Base-by-base conservation (phyloP, 2,797 vertebrate species). In the Coreius guichenoti region DNA sequence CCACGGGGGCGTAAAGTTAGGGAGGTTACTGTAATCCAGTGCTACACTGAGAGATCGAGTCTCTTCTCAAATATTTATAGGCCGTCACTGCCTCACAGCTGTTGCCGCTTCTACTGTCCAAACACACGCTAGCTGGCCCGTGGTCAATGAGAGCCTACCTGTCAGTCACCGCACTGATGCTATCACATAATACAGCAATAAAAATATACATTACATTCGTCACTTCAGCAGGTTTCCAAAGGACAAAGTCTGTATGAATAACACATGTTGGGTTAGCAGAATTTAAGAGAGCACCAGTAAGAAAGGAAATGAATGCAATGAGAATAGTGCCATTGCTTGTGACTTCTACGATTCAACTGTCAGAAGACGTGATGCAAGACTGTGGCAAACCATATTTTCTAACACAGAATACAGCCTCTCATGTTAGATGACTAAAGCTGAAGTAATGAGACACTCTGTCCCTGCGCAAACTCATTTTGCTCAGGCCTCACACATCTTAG, bases 51-150 rank as follows among this genome's bases (percentile, higher is more conserved):
- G 92, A 92, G 94, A 95, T 95, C 94, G 91, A 93, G 94, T 96
- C 94, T 92, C 94, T 93, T 91, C 93, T 96, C 90, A 96, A 96
- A 95, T 95, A 96, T 96, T 96, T 91, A 96, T 93, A 89, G 93
- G 90, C 89, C 84, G 86, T 91, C 91, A 91, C 92, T 91, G 92
- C 91, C 93, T 92, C 92, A 92, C 92, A 94, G 93, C 93, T 86
- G 68, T 90, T 82, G 69, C 78, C 70, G 68, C 74, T 54, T 49
- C 61, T 45, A 11, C 68, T 68, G 70, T 56, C 23, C 70, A 51
- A 39, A 45, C 56, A 67, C 61, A 82, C 2, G 21, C 56, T 85
- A 21, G 16, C 63, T 54, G 39, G 80, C 49, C 67, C 4, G 6
- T 26, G 79, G 74, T 84, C 82, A 84, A 36, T n/a, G 16, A 61